Conservation (phyloP, 1,140 invertebrate species). For the Diabrotica virgifera region DNA sequence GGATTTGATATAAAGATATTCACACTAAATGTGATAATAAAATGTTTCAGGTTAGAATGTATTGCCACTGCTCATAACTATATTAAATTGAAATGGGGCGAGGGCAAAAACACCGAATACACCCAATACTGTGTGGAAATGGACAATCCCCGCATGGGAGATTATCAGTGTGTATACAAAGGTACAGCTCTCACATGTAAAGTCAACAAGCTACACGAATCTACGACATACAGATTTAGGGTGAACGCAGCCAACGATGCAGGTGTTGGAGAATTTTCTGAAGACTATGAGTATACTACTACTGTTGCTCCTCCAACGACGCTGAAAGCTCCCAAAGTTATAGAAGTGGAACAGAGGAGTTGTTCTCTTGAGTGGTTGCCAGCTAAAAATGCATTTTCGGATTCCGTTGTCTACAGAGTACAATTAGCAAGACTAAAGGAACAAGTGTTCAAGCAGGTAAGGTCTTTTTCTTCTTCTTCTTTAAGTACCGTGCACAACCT, state of each 20-base stretch:
- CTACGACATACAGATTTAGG: slow-evolving; percentile 74
- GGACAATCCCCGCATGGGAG: slow-evolving; percentile 61
- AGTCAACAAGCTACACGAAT: slow-evolving; percentile 76
- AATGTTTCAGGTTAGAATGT: slow-evolving; percentile 58
- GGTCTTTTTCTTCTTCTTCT: too few species aligned
- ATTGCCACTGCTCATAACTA: slow-evolving; percentile 70
- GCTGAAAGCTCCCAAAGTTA: slow-evolving; percentile 64
- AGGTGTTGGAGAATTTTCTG: slow-evolving; percentile 75
- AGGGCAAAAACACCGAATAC: slow-evolving; percentile 63
- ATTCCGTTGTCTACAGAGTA: slow-evolving; percentile 63
- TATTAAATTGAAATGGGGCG: slow-evolving; percentile 82
- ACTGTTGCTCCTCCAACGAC: slow-evolving; percentile 72
- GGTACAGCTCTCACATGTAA: slow-evolving; percentile 73
- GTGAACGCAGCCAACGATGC: slow-evolving; percentile 81
- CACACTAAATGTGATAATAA: too few species aligned
- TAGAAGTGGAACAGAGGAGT: slow-evolving; percentile 49
- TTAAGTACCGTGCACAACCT: too few species aligned
- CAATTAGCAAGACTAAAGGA: slow-evolving; percentile 63
- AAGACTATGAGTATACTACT: slow-evolving; percentile 66
- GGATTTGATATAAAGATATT: not conserved
- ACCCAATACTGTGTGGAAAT: slow-evolving; percentile 79
- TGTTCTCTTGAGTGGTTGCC: slow-evolving; percentile 59
- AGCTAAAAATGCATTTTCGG: slow-evolving; percentile 52
- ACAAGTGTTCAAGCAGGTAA: slow-evolving; percentile 59
- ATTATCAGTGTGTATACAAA: slow-evolving; percentile 75